A percentile compares a stretch with the other conserved stretches of the same genome.
Evolutionary conservation across 2,888 invertebrate genomes (phyloP).

Genomic region (Tenthredo scrophulariae): DNA sequence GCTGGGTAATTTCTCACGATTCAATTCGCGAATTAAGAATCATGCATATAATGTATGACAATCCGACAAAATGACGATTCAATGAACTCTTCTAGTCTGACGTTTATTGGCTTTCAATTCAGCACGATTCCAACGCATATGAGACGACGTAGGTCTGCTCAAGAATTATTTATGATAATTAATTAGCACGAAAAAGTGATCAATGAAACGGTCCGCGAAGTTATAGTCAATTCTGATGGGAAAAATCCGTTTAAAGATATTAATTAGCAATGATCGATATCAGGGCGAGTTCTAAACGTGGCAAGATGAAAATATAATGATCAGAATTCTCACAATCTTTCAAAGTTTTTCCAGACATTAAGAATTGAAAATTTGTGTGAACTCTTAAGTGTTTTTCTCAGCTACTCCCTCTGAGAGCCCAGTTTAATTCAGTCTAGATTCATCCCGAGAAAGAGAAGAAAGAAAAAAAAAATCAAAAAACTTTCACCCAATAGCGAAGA

Average conservation of each 20-base stretch:
- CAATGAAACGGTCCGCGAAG: neutral
- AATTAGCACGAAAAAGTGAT: neutral
- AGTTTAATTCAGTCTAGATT: constrained; percentile 3
- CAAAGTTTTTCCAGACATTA: neutral
- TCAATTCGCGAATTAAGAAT: neutral
- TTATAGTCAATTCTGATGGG: neutral
- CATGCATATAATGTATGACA: neutral
- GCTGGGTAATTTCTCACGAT: neutral
- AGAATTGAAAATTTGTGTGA: neutral
- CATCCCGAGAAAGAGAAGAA: neutral
- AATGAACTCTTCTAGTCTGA: neutral
- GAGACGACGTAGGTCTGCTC: neutral
- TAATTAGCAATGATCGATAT: neutral
- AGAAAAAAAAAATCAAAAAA: neutral
- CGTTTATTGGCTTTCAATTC: neutral
- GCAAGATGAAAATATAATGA: neutral
- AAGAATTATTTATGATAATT: neutral
- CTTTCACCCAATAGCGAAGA: neutral
- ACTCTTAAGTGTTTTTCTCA: neutral
- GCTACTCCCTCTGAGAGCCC: neutral
- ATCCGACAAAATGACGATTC: neutral
- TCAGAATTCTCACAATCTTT: neutral
- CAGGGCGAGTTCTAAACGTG: neutral
- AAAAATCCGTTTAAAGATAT: neutral
- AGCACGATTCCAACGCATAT: neutral